phyloP scores from a whole-genome alignment of 2,797 vertebrate species.

The Lophotriccus pileatus region DNA sequence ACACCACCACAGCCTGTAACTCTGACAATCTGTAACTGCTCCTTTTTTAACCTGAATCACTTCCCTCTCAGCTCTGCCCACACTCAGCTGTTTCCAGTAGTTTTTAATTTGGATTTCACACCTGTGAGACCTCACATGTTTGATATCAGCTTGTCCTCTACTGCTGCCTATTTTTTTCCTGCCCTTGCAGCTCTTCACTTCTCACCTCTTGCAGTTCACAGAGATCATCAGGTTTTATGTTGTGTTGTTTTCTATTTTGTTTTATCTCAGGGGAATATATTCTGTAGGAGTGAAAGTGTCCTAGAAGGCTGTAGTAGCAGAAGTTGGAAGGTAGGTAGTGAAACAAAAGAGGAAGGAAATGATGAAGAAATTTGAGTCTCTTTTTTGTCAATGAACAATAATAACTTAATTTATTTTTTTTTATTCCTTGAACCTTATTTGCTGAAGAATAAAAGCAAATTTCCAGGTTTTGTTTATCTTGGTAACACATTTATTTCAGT shows the following conservation, averaged over 20 bases:
- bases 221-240: accelerated
- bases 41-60: not conserved
- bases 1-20: accelerated
- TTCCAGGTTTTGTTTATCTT: not conserved
- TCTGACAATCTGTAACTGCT: accelerated
- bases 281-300: not conserved
- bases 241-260: not conserved
- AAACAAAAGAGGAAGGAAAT: not conserved
- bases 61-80: not conserved
- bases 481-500: not conserved
- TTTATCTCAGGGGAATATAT: not conserved
- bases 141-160: not conserved
- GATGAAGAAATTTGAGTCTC: not conserved
- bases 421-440: not conserved
- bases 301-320: not conserved
- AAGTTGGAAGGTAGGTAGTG: not conserved
- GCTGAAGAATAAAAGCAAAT: not conserved
- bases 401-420: not conserved
- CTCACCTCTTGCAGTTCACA: not conserved
- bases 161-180: accelerated
- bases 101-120: not conserved
- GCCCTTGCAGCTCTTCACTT: not conserved
- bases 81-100: not conserved
- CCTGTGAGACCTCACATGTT: not conserved
- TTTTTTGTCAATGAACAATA: not conserved